A percentile compares a stretch with the other conserved stretches of the same genome.
phyloP scores from a whole-genome alignment of 2,797 vertebrate genomes.

The Phoeniculus purpureus region DNA sequence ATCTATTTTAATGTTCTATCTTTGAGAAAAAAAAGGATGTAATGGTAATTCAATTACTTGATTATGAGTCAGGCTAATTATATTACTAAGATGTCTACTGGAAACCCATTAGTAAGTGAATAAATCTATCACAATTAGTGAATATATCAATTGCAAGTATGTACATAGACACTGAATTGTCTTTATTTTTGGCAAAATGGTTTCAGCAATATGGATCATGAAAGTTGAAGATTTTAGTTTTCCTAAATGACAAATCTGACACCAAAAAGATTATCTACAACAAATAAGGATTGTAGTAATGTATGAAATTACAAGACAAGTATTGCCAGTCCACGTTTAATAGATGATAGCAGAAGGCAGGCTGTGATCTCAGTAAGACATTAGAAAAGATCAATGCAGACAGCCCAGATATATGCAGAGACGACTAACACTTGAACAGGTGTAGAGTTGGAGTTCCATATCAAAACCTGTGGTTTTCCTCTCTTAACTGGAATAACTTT shows the following conservation, averaged over 20 bases:
- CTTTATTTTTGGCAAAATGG: slow-evolving; percentile 4
- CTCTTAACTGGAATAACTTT: not conserved
- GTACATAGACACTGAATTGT: slow-evolving; percentile 21
- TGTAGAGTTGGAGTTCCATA: not conserved
- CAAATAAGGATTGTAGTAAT: not conserved
- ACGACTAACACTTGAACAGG: not conserved
- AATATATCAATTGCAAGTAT: slow-evolving; percentile 42
- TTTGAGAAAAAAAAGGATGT: slow-evolving; percentile 1
- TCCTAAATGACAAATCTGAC: not conserved
- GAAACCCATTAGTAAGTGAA: slow-evolving; percentile 61
- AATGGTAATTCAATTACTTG: slow-evolving; percentile 64
- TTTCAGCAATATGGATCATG: not conserved
- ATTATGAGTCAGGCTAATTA: slow-evolving; percentile 59
- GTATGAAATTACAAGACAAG: not conserved
- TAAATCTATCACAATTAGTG: slow-evolving; percentile 45
- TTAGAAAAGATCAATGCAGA: not conserved
- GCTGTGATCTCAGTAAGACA: not conserved
- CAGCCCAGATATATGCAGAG: not conserved
- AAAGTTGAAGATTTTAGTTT: not conserved
- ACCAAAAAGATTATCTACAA: not conserved
- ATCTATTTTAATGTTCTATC: slow-evolving; percentile 40
- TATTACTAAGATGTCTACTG: slow-evolving; percentile 45
- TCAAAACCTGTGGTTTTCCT: not conserved
- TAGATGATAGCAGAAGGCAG: not conserved
- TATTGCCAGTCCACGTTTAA: not conserved